phyloP scores from a whole-genome alignment of 2,113 vertebrate species.

The Otus sunia region DNA sequence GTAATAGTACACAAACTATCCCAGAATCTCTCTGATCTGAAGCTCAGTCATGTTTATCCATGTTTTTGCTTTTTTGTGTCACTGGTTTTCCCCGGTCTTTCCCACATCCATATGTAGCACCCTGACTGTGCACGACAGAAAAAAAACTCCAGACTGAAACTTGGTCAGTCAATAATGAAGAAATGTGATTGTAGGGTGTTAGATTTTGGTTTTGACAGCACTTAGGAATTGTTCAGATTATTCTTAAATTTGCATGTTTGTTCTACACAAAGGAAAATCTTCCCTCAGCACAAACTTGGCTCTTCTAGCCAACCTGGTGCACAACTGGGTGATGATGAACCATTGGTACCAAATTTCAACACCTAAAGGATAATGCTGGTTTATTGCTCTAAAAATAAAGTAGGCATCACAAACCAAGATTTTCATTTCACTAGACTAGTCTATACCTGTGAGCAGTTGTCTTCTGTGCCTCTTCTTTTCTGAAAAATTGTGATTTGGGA shows the following conservation, averaged over 20 bases:
- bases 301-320: not conserved
- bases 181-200: not conserved
- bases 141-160: not conserved
- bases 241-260: not conserved
- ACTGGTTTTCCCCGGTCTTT: not conserved
- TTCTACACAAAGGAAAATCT: not conserved
- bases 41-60: not conserved
- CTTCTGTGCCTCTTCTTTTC: not conserved
- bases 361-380: not conserved
- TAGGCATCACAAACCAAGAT: not conserved
- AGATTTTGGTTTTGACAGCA: not conserved
- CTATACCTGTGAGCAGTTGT: not conserved
- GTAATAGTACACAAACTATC: not conserved
- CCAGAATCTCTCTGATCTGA: not conserved
- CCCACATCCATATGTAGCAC: fast-evolving
- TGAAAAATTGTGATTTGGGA: not conserved
- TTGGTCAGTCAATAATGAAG: not conserved
- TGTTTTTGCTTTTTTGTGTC: not conserved
- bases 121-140: not conserved
- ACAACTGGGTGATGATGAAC: fast-evolving
- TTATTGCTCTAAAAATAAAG: not conserved
- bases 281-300: not conserved
- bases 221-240: not conserved
- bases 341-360: not conserved
- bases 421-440: not conserved